Percentiles rank a stretch among this genome's conserved stretches.
Conservation (phyloP, 2,888 invertebrate genomes). For the Philhelius pedissequus region DNA sequence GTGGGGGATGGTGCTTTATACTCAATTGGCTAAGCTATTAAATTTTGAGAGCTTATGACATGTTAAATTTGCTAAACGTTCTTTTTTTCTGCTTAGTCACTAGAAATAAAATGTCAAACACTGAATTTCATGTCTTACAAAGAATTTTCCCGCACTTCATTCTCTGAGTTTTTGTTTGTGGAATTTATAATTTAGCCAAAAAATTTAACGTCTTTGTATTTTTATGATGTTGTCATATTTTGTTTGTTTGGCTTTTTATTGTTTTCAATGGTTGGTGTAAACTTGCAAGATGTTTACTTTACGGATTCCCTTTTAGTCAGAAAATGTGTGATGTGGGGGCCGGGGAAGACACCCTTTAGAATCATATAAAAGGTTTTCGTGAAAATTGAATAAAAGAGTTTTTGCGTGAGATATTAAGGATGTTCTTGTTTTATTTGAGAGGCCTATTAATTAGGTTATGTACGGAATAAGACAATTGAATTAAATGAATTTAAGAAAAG, state of each 20-base stretch:
- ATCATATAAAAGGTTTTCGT: too few relatives aligned
- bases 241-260: not conserved
- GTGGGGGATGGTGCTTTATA: not conserved
- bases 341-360: too few relatives aligned
- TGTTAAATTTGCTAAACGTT: not conserved
- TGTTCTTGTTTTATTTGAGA: too few relatives aligned
- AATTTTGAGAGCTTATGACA: slow-evolving; percentile 11
- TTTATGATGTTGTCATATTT: not conserved
- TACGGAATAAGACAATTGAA: too few relatives aligned
- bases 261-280: not conserved
- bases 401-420: too few relatives aligned
- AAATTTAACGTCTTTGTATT: not conserved
- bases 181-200: too few relatives aligned
- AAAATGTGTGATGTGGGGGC: too few relatives aligned
- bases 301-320: too few relatives aligned
- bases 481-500: too few relatives aligned
- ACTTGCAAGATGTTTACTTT: not conserved
- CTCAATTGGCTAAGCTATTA: slow-evolving; percentile 38
- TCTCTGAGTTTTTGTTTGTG: not conserved
- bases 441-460: too few relatives aligned
- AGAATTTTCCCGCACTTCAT: not conserved
- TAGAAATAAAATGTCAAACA: not conserved
- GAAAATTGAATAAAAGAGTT: too few relatives aligned
- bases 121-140: not conserved
- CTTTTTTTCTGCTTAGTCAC: not conserved